Evolutionary conservation across 1,140 invertebrate species (phyloP).

Genomic region (Belonocnema kinseyi): DNA sequence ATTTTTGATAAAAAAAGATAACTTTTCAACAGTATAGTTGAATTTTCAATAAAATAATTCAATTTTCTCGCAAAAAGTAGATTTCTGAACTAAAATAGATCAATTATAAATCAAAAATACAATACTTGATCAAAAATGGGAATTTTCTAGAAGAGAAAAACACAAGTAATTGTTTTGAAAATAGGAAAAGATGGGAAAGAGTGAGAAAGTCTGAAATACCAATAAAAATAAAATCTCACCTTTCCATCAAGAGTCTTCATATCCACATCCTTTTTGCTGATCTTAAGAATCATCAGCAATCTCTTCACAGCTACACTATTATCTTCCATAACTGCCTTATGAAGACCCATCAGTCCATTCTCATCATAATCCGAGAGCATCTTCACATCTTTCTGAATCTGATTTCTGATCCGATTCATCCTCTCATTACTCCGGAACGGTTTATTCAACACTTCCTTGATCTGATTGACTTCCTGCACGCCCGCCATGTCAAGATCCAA

Average conservation of each 20-base stretch:
- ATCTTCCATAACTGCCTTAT: slow-evolving; percentile 56
- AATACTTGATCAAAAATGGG: no score
- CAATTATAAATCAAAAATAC: no score
- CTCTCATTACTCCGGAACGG: slow-evolving; percentile 17
- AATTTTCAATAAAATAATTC: no score
- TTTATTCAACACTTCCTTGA: neutral
- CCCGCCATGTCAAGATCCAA: slow-evolving; percentile 29
- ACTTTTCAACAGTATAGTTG: no score
- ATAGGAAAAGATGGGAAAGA: no score
- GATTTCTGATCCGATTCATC: slow-evolving; percentile 29
- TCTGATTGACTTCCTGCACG: neutral
- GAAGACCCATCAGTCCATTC: slow-evolving; percentile 60
- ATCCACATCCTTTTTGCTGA: slow-evolving; percentile 51
- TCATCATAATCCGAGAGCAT: slow-evolving; percentile 47
- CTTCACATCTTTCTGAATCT: slow-evolving; percentile 53
- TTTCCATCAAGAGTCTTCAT: slow-evolving; percentile 43
- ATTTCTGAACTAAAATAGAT: no score
- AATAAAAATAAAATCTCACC: slow-evolving; percentile 49
- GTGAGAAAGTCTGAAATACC: no score
- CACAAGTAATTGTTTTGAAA: no score
- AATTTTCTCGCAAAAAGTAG: no score
- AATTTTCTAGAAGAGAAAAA: no score
- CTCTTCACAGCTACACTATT: slow-evolving; percentile 49
- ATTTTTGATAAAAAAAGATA: no score
- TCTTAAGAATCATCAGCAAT: slow-evolving; percentile 53